Conservation (phyloP, 2,797 vertebrate genomes). For the Lacerta agilis region DNA sequence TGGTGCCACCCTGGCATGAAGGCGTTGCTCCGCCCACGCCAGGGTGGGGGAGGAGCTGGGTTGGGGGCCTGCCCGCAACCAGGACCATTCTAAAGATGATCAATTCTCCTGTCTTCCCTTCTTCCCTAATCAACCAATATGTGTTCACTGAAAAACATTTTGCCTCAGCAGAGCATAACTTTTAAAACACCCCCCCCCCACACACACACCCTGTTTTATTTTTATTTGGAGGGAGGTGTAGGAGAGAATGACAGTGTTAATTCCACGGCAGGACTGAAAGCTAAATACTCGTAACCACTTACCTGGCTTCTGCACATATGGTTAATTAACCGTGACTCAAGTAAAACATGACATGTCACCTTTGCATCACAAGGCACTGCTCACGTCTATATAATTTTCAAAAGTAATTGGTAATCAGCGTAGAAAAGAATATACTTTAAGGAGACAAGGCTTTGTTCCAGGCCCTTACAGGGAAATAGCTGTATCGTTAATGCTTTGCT, state of each 20-base stretch:
- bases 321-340: background rate
- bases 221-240: background rate
- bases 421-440: background rate
- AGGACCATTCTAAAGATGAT: too few species aligned
- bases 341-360: background rate
- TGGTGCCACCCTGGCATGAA: too few species aligned
- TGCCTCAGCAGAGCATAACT: background rate
- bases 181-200: background rate
- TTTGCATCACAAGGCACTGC: background rate
- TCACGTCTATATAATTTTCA: conserved; percentile 8
- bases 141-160: background rate
- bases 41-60: too few species aligned
- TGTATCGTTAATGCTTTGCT: background rate
- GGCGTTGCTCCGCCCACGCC: too few species aligned
- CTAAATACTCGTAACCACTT: background rate
- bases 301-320: background rate
- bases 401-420: background rate
- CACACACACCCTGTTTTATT: background rate
- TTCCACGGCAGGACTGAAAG: background rate
- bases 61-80: too few species aligned
- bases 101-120: background rate
- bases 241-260: background rate
- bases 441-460: background rate
- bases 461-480: background rate
- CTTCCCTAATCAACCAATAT: background rate